Evolutionary conservation across 2,113 vertebrate genomes (phyloP), one percentile per base, ranked within the genome.

Genomic region (Odontesthes bonariensis): DNA sequence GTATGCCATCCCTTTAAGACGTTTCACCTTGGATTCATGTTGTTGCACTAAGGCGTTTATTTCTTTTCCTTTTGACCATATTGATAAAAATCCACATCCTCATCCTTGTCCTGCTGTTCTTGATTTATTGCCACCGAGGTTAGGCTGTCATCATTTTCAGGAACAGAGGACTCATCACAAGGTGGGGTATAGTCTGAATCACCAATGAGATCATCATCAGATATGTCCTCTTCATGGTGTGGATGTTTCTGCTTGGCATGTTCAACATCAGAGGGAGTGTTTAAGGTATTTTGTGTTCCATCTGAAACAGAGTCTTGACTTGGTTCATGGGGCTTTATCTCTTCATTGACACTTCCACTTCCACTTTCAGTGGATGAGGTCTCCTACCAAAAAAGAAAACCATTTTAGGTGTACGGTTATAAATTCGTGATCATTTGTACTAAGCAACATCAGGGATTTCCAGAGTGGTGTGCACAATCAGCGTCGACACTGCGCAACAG

Each of bases 141-240:
- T 20, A 60, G 33, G 58, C 33, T 63, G 27, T 75, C 20, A 33
- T 68, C 54, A 49, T 51, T 16, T 75, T 75, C 62, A 75, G 56
- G 31, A 46, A 20, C 20, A 73, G 46, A 61, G 42, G 33, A 67
- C 63, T 59, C 33, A 51, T 31, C 51, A 52, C 16, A 32, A 20
- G 22, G 9, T 59, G 42, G 62, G 19, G 14, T 47, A 17, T 40
- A 57, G 40, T 65, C n/a, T 27, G 71, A 51, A 64, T 73, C 52
- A 4, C 1, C 0, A 8, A 49, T 38, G 27, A 27, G 52, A 57
- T 74, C 51, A 74, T 65, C 61, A 63, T 51, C 6, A 32, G 54
- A 38, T 12, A 20, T 22, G 3, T 59, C 17, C 5, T 40, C 17
- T n/a, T 59, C 57, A 59, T 58, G 56, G 17, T 58, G 33, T 58